Evolutionary conservation across 2,797 vertebrate species (phyloP).

Genomic region (Discoglossus pictus): DNA sequence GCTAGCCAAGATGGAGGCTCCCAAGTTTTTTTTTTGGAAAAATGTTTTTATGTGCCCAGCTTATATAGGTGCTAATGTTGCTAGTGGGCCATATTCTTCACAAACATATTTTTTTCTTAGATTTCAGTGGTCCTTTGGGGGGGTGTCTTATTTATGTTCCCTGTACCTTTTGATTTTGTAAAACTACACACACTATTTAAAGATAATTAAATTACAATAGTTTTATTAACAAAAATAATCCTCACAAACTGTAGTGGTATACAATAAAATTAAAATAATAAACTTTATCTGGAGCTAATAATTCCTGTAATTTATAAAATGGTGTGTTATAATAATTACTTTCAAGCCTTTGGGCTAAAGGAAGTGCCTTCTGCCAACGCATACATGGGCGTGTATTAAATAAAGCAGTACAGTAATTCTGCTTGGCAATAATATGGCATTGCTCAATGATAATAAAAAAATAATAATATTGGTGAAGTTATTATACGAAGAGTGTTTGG

Average conservation of each 20-base stretch:
- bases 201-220: no score
- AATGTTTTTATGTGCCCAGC: no score
- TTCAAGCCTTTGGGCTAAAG: conserved; percentile 61
- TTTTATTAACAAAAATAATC: no score
- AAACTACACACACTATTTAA: no score
- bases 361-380: conserved; percentile 60
- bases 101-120: no score
- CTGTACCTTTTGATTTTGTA: no score
- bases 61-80: no score
- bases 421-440: conserved; percentile 58
- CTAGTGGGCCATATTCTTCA: no score
- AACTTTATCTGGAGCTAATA: conserved; percentile 63
- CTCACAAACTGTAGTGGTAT: conserved; percentile 57
- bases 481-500: conserved; percentile 60
- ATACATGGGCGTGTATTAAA: conserved; percentile 67
- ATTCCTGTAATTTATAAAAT: conserved; percentile 61
- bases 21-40: no score
- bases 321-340: conserved; percentile 63
- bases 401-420: conserved; percentile 60
- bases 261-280: conserved; percentile 61
- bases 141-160: no score
- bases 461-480: conserved; percentile 55
- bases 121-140: no score
- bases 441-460: conserved; percentile 63
- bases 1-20: no score